Base-by-base conservation (phyloP, 2,797 vertebrate species). In the Sebastes itinus region DNA sequence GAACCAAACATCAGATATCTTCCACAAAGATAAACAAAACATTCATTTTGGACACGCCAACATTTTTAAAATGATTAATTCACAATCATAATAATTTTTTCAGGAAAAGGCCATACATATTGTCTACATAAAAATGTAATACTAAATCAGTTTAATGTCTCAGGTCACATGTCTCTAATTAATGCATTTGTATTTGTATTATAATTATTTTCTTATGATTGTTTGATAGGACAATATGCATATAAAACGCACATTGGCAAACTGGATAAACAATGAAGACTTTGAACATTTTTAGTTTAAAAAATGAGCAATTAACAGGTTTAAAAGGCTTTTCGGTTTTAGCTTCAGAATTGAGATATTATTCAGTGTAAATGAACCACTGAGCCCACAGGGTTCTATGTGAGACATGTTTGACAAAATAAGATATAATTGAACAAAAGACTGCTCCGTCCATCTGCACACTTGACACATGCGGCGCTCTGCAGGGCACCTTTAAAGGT, bases 401-500 rank as follows among this genome's bases (percentile, higher is more conserved):
- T n/a, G 55, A 55, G 63, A 74, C 42, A n/a, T 25, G 4, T 79
- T 69, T 66, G 54, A 78, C 58, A 35, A 73, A 71, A 66, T 23
- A 33, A 61, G 33, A 61, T 20, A 7, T 27, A 42, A 66, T 13
- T 30, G 5, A 71, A 66, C 32, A 72, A 67, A 74, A 78, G 25
- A 65, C 25, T 7, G 14, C 11, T 67, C 70, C 23, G 28, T 59
- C 52, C 52, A 22, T 20, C 1, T 77, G 58, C 13, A 69, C 30
- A 22, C 8, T 55, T 28, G n/a, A 70, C 63, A 66, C 18, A 1
- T 63, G 76, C 79, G 32, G 65, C 2, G 20, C 64, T 81, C 54
- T 83, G 74, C 77, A 70, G 70, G 4, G 7, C 4, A 5, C 25
- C 46, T 49, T 49, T 63, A 56, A 77, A 78, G 60, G 69, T 82